Percentiles rank a stretch among this genome's conserved stretches.
These are phyloP conservation scores for Ceriagrion tenellum DNA, from an alignment of 2,888 invertebrate genomes.

Conservation along the genomic window DNA sequence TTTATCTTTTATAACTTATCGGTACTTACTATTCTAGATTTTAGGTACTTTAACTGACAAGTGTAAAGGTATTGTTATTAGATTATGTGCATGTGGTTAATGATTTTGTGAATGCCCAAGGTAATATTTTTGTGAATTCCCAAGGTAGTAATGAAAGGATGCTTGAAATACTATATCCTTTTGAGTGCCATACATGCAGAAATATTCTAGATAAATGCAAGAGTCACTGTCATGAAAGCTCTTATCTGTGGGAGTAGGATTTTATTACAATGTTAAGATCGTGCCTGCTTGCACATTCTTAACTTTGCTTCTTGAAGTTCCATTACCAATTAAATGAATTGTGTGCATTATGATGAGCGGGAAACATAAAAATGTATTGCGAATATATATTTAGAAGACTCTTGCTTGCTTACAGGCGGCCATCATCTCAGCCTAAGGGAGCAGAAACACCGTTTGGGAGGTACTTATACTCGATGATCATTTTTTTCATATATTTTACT, in stretches of 20 bases:
- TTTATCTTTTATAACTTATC: too few species aligned
- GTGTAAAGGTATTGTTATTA: too few species aligned
- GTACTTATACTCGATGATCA: slow-evolving; percentile 63
- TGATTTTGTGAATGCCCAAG: background rate
- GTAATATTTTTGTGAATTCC: background rate
- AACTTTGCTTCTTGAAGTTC: background rate
- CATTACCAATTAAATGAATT: background rate
- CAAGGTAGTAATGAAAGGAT: background rate
- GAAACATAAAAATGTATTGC: slow-evolving; percentile 1
- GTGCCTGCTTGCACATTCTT: background rate
- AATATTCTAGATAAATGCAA: slow-evolving; percentile 13
- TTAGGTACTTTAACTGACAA: too few species aligned
- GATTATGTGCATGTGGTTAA: background rate
- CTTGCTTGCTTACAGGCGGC: slow-evolving; percentile 67
- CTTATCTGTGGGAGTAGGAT: background rate
- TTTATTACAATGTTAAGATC: background rate
- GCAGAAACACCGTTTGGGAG: slow-evolving; percentile 67
- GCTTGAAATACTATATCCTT: background rate
- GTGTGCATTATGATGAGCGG: slow-evolving; percentile 12
- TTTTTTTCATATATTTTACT: slow-evolving; percentile 47
- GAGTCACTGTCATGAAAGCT: background rate
- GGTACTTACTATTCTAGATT: too few species aligned
- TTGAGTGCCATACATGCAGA: background rate
- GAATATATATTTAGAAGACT: slow-evolving; percentile 65
- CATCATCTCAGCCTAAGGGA: slow-evolving; percentile 67